Evolutionary conservation across 1,140 invertebrate species (phyloP), one percentile per base, ranked within the genome.

Genomic region (Ericerus pela): DNA sequence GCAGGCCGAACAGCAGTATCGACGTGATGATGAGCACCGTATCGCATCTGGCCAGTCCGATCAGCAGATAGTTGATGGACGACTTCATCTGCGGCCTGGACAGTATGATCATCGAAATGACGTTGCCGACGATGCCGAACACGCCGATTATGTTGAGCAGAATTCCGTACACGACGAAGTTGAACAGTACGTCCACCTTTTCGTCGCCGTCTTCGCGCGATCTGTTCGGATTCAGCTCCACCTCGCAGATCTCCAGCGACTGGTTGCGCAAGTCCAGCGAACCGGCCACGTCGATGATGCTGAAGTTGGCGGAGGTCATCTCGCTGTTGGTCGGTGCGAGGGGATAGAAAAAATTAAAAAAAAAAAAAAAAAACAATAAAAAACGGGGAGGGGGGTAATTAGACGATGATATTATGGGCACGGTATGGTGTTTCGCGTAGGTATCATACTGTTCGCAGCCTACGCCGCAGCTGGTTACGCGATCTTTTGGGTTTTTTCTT

Each of bases 71-170:
- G 72, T 95, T 96, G 61, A 95, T 92, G 60, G 89, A 92, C 8
- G 88, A 92, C 61, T 83, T 79, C 91, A 95, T 95, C 64, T 93
- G 88, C 0, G 88, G 89, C 30, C 89, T 76, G 12, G 84, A 88
- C 8, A 96, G 73, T 27, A 96, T 91, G 20, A 91, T 81, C 73
- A 94, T 89, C 0, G 88, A 87, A 16, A 95, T 81, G 22, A 83
- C 74, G 68, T 96, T 96, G 53, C 90, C 90, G 1, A 95, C 71
- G 28, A 96, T 79, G 0, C 93, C 92, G 26, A 90, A 79, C 0
- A 84, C 64, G 51, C 88, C 86, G 14, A 94, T 79, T 12, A 83
- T 66, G 64, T 88, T 88, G 12, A 93, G 74, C 37, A 92, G 69
- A 37, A 95, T 75, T 16, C 90, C 90, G 66, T 85, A 85, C 26